Percentiles rank a stretch among this genome's conserved stretches.
Conservation (phyloP, 2,113 vertebrate genomes). For the Nannobrachium achirus region DNA sequence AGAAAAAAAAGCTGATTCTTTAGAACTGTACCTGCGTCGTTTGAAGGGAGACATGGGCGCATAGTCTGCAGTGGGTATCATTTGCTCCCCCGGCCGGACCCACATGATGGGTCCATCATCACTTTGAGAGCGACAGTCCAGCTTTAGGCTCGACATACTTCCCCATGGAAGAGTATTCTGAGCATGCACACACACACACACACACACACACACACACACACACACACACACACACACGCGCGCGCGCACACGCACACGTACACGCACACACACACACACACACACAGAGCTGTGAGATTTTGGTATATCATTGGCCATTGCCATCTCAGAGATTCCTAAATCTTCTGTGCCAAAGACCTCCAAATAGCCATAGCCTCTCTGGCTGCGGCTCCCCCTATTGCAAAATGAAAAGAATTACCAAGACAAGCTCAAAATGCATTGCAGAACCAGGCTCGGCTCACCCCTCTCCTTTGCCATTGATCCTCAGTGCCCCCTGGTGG, state of each 20-base stretch:
- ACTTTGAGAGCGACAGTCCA: constrained; percentile 95
- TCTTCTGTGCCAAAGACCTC: no score
- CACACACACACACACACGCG: background rate
- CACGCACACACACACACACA: background rate
- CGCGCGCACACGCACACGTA: background rate
- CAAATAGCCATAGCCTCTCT: no score
- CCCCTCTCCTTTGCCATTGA: no score
- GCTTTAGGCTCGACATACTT: constrained; percentile 90
- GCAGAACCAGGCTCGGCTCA: no score
- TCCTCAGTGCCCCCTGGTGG: no score
- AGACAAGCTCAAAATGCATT: no score
- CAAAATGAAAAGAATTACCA: no score
- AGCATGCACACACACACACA: constrained; percentile 2
- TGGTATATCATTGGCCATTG: background rate
- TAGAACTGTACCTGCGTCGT: constrained; percentile 85
- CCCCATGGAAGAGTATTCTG: constrained; percentile 98
- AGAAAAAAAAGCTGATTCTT: background rate
- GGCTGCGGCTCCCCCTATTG: no score
- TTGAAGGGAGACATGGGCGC: constrained; percentile 99
- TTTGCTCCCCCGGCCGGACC: constrained; percentile 97
- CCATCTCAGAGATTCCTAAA: no score
- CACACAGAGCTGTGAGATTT: background rate
- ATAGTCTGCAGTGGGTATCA: constrained; percentile 98
- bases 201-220: constrained; percentile 6
- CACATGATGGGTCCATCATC: constrained; percentile 98